phyloP scores from a whole-genome alignment of 2,888 invertebrate genomes.

The Lycophotia porphyrea region DNA sequence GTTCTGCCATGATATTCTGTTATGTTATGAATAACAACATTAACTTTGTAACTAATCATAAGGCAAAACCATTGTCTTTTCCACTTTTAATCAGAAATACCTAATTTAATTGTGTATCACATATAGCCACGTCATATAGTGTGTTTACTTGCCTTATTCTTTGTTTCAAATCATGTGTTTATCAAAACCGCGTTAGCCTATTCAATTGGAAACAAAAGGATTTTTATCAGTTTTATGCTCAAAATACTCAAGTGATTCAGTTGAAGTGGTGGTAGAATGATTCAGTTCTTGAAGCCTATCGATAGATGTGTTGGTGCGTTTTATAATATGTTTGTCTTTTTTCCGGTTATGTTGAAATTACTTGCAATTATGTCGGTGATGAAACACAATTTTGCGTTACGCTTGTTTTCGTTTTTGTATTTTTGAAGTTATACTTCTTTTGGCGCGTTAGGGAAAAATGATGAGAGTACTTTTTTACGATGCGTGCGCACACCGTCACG shows the following conservation, averaged over 20 bases:
- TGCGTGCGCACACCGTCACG: no score
- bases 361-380: neutral
- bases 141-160: slow-evolving; percentile 44
- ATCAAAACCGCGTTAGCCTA: slow-evolving; percentile 35
- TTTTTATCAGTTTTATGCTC: slow-evolving; percentile 38
- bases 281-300: slow-evolving; percentile 13
- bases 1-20: neutral
- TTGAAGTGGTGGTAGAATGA: slow-evolving; percentile 15
- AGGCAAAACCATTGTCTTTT: slow-evolving; percentile 40
- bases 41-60: slow-evolving; percentile 19
- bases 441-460: no score
- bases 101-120: slow-evolving; percentile 45
- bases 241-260: slow-evolving; percentile 43
- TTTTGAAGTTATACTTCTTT: no score
- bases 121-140: slow-evolving; percentile 16
- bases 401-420: no score
- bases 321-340: neutral
- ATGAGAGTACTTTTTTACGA: no score
- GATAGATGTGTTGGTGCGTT: neutral
- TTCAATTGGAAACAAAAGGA: slow-evolving; percentile 51
- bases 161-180: slow-evolving; percentile 49
- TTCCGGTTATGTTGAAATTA: neutral
- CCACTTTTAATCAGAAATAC: slow-evolving; percentile 38
- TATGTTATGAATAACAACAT: slow-evolving; percentile 1
- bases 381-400: neutral